Percentiles rank a stretch among this genome's conserved stretches.
Evolutionary conservation across 2,888 invertebrate genomes (phyloP).

Genomic region (Hypomecis atomaria): DNA sequence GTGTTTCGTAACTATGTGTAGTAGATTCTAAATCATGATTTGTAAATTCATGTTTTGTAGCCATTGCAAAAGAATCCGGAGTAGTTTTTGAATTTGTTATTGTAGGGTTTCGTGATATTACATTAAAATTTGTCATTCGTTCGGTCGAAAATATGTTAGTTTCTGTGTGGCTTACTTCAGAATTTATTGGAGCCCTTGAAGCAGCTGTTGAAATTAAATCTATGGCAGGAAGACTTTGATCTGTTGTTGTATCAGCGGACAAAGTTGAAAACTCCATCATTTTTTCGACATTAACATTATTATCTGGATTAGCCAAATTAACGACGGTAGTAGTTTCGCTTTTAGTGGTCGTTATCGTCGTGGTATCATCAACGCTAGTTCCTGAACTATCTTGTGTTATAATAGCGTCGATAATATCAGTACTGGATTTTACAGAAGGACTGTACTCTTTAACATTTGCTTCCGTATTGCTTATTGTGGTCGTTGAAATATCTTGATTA

Average conservation of each 20-base stretch:
- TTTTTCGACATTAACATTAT: not conserved
- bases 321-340: not conserved
- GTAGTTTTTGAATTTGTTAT: conserved; percentile 2
- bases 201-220: not conserved
- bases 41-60: conserved; percentile 6
- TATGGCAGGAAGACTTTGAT: not conserved
- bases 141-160: not conserved
- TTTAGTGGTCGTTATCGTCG: not conserved
- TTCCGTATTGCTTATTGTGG: not conserved
- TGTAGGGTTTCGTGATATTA: not conserved
- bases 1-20: not conserved
- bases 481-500: not conserved
- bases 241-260: not conserved
- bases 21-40: not conserved
- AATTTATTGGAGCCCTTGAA: not conserved
- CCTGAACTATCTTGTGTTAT: not conserved
- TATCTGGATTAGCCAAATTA: not conserved
- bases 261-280: not conserved
- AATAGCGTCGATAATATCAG: not conserved
- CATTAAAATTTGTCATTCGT: conserved; percentile 2
- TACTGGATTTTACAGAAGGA: not conserved
- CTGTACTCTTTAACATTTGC: not conserved
- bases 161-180: not conserved
- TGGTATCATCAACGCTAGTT: not conserved
- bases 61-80: conserved; percentile 6